Base-by-base conservation (phyloP, 2,888 invertebrate species). In the Helicoverpa assulta region DNA sequence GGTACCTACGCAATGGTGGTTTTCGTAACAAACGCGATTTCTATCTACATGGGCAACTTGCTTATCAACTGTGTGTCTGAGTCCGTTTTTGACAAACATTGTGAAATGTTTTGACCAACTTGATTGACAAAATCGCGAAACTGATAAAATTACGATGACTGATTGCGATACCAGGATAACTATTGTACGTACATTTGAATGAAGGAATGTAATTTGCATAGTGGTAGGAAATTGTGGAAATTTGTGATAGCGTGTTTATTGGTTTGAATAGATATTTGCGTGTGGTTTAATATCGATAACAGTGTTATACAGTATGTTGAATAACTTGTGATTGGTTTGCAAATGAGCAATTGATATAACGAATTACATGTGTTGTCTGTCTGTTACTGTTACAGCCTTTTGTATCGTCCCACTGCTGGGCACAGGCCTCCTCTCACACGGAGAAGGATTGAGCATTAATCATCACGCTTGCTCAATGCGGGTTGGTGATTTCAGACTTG, bases 51-150 rank as follows among this genome's bases (percentile, higher is more conserved):
- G 67, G 55, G 70, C 73, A 59, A 78, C 69, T 70, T 63, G 68
- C 67, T 78, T 80, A 84, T 81, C 85, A 85, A 72, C 73, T 79
- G 76, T 77, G 73, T 81, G 68, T 77, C 73, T 80, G 77, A 76
- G 73, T 81, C 69, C 78, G 70, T 83, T 84, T 86, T 86, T 81
- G 82, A 79, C 79, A 73, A 83, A 82, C 77, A 86, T 89, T 89
- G 85, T 83, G 89, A 83, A 89, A 89, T 85, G 65, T 77, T 83
- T 77, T 72, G 80, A 83, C 82, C 72, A 82, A 83, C 84, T 86
- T 82, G 87, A 86, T 85, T 87, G 83, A 85, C 82, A 83, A 82
- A 78, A 81, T 78, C 74, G 58, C 60, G 43, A 21, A 71, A 50
- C 54, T 73, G 83, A 83, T 83, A 76, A 79, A 71, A 57, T 68